Evolutionary conservation across 2,797 vertebrate genomes (phyloP).

Genomic region (Hypotaenidia philippensis): DNA sequence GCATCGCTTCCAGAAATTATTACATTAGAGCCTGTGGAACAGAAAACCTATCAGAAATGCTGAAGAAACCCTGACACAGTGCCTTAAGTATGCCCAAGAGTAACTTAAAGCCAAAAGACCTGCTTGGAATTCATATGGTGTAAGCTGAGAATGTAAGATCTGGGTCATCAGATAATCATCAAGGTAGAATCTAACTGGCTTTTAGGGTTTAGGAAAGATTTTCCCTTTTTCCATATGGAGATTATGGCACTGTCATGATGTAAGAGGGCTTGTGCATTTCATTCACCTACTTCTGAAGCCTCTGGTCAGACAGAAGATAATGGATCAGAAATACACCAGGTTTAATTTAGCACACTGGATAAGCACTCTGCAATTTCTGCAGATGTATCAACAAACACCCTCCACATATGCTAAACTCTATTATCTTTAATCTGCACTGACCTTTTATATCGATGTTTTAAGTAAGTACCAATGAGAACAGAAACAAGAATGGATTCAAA

Average conservation of each 20-base stretch:
- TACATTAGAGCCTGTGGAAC: neutral
- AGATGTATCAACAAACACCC: neutral
- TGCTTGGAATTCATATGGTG: slow-evolving; percentile 35
- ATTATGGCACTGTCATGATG: slow-evolving; percentile 34
- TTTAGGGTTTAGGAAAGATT: slow-evolving; percentile 64
- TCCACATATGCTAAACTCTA: neutral
- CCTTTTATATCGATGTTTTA: neutral
- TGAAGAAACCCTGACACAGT: neutral
- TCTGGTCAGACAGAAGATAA: slow-evolving; percentile 49
- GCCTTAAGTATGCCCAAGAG: neutral
- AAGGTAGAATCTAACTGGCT: slow-evolving; percentile 66
- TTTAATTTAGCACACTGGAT: slow-evolving; percentile 15
- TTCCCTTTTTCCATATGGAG: slow-evolving; percentile 65
- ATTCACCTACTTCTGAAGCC: slow-evolving; percentile 51
- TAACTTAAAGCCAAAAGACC: neutral
- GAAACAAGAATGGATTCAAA: neutral
- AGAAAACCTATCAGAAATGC: neutral
- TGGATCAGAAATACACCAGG: neutral
- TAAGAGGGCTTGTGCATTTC: slow-evolving; percentile 24
- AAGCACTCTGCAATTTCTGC: neutral
- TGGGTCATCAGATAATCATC: slow-evolving; percentile 68
- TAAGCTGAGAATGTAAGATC: slow-evolving; percentile 35
- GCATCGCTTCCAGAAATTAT: neutral
- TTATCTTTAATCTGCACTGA: neutral
- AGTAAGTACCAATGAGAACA: neutral